Evolutionary conservation across 2,113 vertebrate species (phyloP), one percentile per base, ranked within the genome.

Genomic region (Lota lota): DNA sequence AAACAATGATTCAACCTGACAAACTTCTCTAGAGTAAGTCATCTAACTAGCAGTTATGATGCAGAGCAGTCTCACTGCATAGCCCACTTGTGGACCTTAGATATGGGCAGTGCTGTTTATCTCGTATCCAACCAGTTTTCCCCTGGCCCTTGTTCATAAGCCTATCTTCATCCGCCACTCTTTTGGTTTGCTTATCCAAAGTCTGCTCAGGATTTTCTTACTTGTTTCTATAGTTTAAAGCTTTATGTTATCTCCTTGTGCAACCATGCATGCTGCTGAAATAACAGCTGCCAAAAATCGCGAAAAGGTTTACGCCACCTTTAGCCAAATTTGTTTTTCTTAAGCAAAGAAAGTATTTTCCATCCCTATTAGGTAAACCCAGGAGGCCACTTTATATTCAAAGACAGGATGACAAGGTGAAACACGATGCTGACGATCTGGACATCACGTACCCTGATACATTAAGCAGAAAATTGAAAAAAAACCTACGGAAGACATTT

Each of bases 141-240:
- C 85, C 75, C 72, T 16, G 50, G 79, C 76, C 59, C 67, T 79
- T 61, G 65, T 84, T 86, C 63, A 73, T 63, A 72, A 69, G 69
- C 85, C 74, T 82, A 89, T 83, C 85, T 79, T 83, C 70, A 84
- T 87, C 84, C 88, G 81, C 80, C 84, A 83, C 65, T 83, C 76
- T 72, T 73, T 62, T 40, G 2, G 65, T 78, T 82, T 86, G 71
- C 80, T 86, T 83, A 77, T 72, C 64, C 76, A 80, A 61, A 67
- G 76, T 80, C 81, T 88, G 76, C 77, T 72, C 56, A 64, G 82
- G 80, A 77, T 58, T 18, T 24, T 63, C 53, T 66, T 22, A 61
- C 67, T 84, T 76, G 76, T 78, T 76, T 78, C 73, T 70, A 66
- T 82, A 65, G 64, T 64, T 47, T 11, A 61, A 77, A 18, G 21